Evolutionary conservation across 2,888 invertebrate species (phyloP).

Genomic region (Boloria selene): DNA sequence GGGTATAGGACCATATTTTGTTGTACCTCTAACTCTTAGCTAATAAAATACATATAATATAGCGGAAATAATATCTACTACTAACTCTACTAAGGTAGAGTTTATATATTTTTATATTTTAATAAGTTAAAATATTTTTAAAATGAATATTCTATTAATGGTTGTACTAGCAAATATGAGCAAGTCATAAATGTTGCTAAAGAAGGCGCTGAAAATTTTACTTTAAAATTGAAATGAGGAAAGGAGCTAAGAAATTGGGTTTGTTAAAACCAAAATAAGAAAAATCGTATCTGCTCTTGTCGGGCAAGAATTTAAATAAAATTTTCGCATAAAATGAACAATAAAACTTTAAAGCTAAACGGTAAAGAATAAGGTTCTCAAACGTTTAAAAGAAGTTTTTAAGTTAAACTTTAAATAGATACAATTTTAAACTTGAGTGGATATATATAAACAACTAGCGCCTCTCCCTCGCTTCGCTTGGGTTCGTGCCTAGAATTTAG

Average conservation of each 20-base stretch:
- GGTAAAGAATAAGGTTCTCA: slow-evolving; percentile 1
- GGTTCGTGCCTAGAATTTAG: no score
- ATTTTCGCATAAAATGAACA: slow-evolving; percentile 13
- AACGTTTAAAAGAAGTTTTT: background rate
- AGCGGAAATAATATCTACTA: no score
- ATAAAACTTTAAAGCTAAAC: slow-evolving; percentile 11
- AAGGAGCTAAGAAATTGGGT: slow-evolving; percentile 21
- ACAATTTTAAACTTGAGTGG: no score
- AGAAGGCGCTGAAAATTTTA: background rate
- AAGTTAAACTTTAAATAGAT: no score
- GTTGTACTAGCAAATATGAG: background rate
- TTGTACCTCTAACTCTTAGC: no score
- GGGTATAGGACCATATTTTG: no score
- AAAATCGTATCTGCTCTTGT: slow-evolving; percentile 14
- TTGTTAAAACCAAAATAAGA: slow-evolving; percentile 20
- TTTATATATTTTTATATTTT: no score
- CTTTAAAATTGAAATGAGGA: slow-evolving; percentile 8
- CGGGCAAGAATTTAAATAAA: slow-evolving; percentile 12
- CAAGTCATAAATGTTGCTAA: slow-evolving; percentile 1
- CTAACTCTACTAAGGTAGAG: no score
- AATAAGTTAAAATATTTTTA: no score
- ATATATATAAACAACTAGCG: no score
- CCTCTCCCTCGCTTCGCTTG: no score
- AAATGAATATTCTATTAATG: background rate
- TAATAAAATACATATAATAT: no score